A percentile compares a stretch with the other conserved stretches of the same genome.
These are phyloP conservation scores for Gnathonemus longibarbis DNA, from an alignment of 2,113 vertebrate species.

Conservation along the genomic window DNA sequence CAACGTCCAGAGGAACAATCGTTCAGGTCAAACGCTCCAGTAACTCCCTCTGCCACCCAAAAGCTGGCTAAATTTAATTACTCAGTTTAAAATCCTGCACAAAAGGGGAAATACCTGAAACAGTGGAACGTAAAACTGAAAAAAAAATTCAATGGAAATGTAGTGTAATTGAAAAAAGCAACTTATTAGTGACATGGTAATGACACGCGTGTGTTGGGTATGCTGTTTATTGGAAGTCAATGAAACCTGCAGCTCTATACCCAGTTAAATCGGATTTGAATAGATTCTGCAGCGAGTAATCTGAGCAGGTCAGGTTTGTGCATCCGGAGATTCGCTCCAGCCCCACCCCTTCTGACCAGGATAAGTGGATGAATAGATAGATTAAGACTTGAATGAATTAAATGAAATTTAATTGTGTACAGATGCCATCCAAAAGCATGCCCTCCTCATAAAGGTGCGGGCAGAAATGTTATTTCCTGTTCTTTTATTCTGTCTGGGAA, in stretches of 20 bases:
- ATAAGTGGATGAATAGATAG: not conserved
- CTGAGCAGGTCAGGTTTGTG: not conserved
- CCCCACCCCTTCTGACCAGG: not conserved
- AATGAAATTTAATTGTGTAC: not conserved
- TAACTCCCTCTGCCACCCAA: not conserved
- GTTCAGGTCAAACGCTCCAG: not conserved
- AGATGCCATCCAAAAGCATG: not conserved
- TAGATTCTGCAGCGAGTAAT: not conserved
- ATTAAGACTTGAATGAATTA: not conserved
- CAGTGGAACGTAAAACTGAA: not conserved
- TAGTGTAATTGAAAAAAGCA: not conserved
- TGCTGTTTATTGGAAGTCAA: not conserved
- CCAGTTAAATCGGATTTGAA: not conserved
- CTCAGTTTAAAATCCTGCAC: not conserved
- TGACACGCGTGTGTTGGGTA: not conserved
- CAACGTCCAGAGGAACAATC: not conserved
- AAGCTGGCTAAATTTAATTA: not conserved
- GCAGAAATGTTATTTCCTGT: not conserved
- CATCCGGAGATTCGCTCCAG: not conserved
- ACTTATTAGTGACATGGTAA: not conserved
- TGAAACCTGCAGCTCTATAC: not conserved
- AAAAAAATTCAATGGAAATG: not conserved
- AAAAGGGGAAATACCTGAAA: not conserved
- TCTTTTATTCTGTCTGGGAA: not conserved
- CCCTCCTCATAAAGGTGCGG: not conserved